Conservation (phyloP, 2,113 vertebrate genomes). For the Podilymbus podiceps region DNA sequence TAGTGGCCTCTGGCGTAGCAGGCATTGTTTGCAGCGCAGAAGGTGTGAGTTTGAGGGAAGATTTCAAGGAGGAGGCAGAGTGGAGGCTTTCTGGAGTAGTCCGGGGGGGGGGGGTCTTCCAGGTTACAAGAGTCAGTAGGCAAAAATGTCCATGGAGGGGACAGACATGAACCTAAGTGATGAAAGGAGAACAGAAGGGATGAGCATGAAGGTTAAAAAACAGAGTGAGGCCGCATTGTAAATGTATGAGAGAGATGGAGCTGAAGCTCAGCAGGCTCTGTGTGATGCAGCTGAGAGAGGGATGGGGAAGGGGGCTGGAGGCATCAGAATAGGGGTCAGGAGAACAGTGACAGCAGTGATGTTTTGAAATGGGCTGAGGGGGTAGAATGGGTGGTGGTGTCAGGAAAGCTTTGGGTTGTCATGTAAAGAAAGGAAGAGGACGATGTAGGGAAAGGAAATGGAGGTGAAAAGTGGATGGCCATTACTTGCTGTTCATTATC, state of each 20-base stretch:
- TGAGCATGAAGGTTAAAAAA: background rate
- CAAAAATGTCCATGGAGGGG: background rate
- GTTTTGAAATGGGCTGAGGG: background rate
- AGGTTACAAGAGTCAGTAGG: background rate
- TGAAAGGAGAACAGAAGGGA: background rate
- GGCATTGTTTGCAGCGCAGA: background rate
- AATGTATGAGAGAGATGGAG: accelerated
- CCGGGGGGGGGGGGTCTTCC: background rate
- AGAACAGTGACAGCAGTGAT: background rate
- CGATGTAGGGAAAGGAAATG: background rate
- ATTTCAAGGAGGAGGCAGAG: background rate
- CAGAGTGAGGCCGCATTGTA: background rate
- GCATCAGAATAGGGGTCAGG: background rate
- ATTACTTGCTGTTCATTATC: background rate
- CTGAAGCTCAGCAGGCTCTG: background rate
- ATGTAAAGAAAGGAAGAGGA: background rate
- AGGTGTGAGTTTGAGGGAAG: background rate
- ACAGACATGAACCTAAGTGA: background rate
- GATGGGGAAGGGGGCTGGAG: background rate
- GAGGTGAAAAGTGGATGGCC: background rate
- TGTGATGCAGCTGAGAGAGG: background rate
- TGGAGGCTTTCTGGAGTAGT: background rate
- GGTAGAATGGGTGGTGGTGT: background rate
- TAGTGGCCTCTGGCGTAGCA: background rate
- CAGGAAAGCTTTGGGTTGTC: background rate